Percentiles rank a stretch among this genome's conserved stretches.
These are phyloP conservation scores for Scytalopus superciliaris DNA, from an alignment of 2,113 vertebrate genomes.

Conservation along the genomic window DNA sequence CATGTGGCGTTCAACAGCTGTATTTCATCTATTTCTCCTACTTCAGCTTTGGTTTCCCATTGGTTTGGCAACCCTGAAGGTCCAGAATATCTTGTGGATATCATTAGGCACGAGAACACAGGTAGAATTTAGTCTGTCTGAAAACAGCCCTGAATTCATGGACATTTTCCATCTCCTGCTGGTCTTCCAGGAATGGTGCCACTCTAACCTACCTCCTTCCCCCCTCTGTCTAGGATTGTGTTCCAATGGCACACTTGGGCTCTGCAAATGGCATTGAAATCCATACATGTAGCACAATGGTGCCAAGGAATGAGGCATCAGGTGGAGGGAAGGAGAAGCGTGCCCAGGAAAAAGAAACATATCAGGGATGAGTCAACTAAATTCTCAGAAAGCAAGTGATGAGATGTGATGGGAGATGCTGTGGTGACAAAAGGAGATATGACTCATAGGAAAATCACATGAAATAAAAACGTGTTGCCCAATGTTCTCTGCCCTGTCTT, in stretches of 20 bases:
- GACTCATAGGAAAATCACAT: background rate
- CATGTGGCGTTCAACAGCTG: constrained; percentile 12
- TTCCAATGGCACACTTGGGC: background rate
- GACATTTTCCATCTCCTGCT: background rate
- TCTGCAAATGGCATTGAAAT: background rate
- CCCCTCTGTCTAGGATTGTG: background rate
- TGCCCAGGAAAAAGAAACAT: background rate
- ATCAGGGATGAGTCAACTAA: background rate
- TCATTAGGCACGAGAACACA: background rate
- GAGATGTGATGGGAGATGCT: background rate
- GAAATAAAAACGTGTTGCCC: background rate
- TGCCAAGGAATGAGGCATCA: background rate
- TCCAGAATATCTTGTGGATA: background rate
- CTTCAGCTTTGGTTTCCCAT: background rate
- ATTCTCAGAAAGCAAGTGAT: background rate
- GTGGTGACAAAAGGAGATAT: background rate
- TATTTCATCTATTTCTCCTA: constrained; percentile 32
- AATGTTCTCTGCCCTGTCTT: background rate
- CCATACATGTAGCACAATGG: background rate
- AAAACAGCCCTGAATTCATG: background rate
- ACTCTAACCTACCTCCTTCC: background rate
- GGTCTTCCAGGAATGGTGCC: background rate
- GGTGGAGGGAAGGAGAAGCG: background rate
- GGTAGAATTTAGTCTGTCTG: background rate
- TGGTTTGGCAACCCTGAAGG: background rate